Percentiles rank a stretch among this genome's conserved stretches.
phyloP scores from a whole-genome alignment of 2,113 vertebrate genomes.

The Potamarius usumacintae region DNA sequence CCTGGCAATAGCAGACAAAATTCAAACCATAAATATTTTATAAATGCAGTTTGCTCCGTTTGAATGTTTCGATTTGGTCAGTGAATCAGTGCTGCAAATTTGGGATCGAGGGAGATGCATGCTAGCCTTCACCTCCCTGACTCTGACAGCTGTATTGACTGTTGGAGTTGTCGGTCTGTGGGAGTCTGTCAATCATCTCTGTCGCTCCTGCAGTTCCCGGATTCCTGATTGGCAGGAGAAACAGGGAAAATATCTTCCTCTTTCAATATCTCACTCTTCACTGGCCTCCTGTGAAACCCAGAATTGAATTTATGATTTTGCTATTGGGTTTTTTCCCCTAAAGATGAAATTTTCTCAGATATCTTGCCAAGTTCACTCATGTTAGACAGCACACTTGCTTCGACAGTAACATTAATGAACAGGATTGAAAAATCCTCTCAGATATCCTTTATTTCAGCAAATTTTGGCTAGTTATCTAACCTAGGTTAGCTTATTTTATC shows the following conservation, averaged over 20 bases:
- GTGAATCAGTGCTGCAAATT: background rate
- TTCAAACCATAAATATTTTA: background rate
- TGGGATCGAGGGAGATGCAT: background rate
- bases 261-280: background rate
- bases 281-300: background rate
- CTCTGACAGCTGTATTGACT: conserved; percentile 16
- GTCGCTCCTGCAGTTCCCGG: background rate
- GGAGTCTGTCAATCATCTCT: conserved; percentile 9
- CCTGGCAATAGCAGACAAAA: background rate
- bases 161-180: background rate
- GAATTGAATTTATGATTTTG: background rate
- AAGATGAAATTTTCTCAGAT: background rate
- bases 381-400: background rate
- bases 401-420: background rate
- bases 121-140: background rate
- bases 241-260: background rate
- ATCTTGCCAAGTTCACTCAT: background rate
- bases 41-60: background rate
- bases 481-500: background rate
- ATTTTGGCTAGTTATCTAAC: background rate
- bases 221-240: background rate
- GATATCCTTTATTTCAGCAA: background rate
- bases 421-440: background rate
- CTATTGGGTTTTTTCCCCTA: background rate
- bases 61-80: background rate